Evolutionary conservation across 2,797 vertebrate species (phyloP).

Genomic region (Buphagus erythrorhynchus): DNA sequence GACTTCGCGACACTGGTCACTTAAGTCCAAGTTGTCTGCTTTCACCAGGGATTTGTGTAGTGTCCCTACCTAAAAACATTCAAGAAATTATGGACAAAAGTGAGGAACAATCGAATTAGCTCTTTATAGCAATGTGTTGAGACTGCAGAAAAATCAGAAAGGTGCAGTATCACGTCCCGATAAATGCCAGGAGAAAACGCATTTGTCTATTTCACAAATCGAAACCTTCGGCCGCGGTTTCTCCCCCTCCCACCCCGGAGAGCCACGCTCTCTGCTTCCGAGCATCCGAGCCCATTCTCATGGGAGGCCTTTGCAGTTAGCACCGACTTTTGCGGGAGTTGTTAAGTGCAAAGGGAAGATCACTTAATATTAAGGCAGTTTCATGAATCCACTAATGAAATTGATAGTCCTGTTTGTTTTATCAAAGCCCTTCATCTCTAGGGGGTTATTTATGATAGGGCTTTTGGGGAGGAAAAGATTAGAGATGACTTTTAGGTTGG

Average conservation of each 20-base stretch:
- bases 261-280: not conserved
- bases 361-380: not conserved
- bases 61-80: slow-evolving; percentile 87
- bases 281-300: not conserved
- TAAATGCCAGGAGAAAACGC: not conserved
- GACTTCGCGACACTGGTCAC: slow-evolving; percentile 89
- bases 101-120: not conserved
- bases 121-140: not conserved
- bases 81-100: not conserved
- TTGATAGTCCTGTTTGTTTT: not conserved
- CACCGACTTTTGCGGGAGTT: not conserved
- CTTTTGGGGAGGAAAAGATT: not conserved
- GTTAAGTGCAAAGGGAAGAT: not conserved
- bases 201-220: slow-evolving; percentile 38
- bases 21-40: slow-evolving; percentile 90
- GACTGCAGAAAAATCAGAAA: not conserved
- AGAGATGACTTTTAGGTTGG: not conserved
- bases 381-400: not conserved
- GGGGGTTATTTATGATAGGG: not conserved
- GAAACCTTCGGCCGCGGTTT: not conserved
- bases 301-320: not conserved
- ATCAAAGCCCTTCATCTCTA: not conserved
- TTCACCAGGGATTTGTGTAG: slow-evolving; percentile 90
- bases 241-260: not conserved
- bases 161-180: not conserved